phyloP scores from a whole-genome alignment of 2,113 vertebrate genomes.

The Tragelaphus buxtoni region DNA sequence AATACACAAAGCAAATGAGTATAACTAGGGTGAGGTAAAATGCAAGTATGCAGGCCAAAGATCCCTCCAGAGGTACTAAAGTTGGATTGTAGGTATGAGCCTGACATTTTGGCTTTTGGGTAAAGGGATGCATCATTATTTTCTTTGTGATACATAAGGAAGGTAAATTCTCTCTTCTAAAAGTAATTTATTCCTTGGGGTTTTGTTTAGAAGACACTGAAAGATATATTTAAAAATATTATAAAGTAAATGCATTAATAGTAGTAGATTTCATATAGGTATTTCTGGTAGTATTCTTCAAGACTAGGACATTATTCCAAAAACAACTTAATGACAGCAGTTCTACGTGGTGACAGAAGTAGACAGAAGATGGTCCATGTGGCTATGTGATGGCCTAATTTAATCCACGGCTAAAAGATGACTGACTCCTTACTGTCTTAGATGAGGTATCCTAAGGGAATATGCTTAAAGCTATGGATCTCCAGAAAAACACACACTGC shows the following conservation, averaged over 20 bases:
- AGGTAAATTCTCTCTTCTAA: background rate
- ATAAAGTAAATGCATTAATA: background rate
- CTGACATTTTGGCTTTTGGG: background rate
- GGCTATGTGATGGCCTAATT: background rate
- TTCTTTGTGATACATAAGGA: background rate
- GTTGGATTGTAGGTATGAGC: background rate
- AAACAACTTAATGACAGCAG: background rate
- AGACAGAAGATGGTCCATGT: background rate
- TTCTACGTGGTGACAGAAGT: background rate
- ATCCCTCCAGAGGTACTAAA: background rate
- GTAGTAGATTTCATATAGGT: background rate
- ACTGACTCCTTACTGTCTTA: background rate
- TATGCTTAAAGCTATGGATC: background rate
- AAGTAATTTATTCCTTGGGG: background rate
- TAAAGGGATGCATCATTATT: background rate
- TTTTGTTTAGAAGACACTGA: conserved; percentile 1
- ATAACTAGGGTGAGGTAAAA: background rate
- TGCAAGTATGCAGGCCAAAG: background rate
- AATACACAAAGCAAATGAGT: background rate
- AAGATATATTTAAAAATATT: background rate
- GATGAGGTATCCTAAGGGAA: background rate
- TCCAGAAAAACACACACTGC: background rate
- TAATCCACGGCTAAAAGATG: background rate
- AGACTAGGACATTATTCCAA: background rate
- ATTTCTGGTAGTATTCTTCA: background rate